A percentile compares a stretch with the other conserved stretches of the same genome.
Conservation (phyloP, 1,140 invertebrate genomes). For the Drosophila fuyamai region DNA sequence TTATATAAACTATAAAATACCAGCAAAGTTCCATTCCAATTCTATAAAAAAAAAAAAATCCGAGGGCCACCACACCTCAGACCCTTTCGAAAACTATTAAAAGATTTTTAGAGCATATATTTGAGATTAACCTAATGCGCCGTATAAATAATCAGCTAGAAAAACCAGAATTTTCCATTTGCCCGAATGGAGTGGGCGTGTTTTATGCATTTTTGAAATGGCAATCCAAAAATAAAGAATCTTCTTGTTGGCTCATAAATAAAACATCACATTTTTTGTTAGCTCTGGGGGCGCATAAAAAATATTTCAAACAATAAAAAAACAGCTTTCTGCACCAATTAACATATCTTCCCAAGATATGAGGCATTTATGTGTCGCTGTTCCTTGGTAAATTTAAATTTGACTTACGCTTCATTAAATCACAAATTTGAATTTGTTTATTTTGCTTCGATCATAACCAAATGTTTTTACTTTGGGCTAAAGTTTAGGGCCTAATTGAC, state of each 20-base stretch:
- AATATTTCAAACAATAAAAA: conserved; percentile 36
- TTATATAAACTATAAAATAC: not conserved
- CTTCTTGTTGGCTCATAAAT: conserved; percentile 56
- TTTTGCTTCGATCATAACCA: conserved; percentile 43
- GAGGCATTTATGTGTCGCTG: conserved; percentile 11
- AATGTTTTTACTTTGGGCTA: conserved; percentile 27
- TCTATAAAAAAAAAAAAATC: too few relatives aligned
- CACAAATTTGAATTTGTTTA: conserved; percentile 65
- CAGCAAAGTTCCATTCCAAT: not conserved
- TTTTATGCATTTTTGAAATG: conserved; percentile 64
- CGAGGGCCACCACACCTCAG: conserved; percentile 1
- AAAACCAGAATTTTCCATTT: conserved; percentile 42
- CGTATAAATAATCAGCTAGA: conserved; percentile 67
- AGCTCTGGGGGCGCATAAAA: conserved; percentile 36
- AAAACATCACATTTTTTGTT: conserved; percentile 51
- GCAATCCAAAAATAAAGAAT: conserved; percentile 51
- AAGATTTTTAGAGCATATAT: conserved; percentile 16
- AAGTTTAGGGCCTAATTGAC: conserved; percentile 63
- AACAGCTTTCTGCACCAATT: conserved; percentile 68
- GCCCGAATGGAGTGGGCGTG: conserved; percentile 51
- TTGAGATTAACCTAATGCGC: conserved; percentile 58
- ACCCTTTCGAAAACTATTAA: conserved; percentile 49
- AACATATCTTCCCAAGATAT: conserved; percentile 28
- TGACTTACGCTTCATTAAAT: conserved; percentile 70
- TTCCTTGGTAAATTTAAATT: conserved; percentile 42